These are phyloP conservation scores for Crotalus tigris DNA, from an alignment of 2,113 vertebrate species.

Conservation along the genomic window DNA sequence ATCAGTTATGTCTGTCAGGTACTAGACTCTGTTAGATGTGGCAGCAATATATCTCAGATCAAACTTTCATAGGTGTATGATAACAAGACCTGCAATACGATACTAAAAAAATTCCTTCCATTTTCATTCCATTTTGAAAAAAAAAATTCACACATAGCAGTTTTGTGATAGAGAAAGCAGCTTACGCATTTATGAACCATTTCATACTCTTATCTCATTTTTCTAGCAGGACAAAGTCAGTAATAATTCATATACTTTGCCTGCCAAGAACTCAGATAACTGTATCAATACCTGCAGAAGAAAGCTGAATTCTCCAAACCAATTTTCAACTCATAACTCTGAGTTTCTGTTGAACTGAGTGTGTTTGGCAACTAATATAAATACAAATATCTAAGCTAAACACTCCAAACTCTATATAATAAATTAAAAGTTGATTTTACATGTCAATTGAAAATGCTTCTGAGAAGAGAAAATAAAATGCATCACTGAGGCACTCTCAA, in stretches of 20 bases:
- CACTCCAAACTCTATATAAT: not conserved
- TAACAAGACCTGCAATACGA: not conserved
- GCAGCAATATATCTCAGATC: not conserved
- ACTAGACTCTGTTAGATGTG: not conserved
- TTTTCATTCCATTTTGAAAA: not conserved
- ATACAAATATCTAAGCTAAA: not conserved
- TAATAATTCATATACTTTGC: slow-evolving; percentile 1
- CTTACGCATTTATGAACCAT: not conserved
- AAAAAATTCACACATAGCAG: not conserved
- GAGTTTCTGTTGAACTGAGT: not conserved
- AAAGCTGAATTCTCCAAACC: not conserved
- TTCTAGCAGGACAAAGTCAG: slow-evolving; percentile 2
- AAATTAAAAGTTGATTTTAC: not conserved
- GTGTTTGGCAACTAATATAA: not conserved
- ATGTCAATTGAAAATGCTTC: not conserved
- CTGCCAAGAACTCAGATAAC: slow-evolving; percentile 2
- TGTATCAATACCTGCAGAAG: not conserved
- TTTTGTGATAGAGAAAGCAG: not conserved
- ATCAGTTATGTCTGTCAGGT: not conserved
- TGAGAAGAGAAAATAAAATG: not conserved
- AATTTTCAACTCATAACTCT: not conserved
- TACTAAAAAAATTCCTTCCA: not conserved
- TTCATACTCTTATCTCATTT: not conserved
- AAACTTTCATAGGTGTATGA: not conserved
- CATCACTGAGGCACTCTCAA: not conserved